phyloP scores from a whole-genome alignment of 64 coral and sea anemone genomes.

The Dendrophyllia cribrosa region DNA sequence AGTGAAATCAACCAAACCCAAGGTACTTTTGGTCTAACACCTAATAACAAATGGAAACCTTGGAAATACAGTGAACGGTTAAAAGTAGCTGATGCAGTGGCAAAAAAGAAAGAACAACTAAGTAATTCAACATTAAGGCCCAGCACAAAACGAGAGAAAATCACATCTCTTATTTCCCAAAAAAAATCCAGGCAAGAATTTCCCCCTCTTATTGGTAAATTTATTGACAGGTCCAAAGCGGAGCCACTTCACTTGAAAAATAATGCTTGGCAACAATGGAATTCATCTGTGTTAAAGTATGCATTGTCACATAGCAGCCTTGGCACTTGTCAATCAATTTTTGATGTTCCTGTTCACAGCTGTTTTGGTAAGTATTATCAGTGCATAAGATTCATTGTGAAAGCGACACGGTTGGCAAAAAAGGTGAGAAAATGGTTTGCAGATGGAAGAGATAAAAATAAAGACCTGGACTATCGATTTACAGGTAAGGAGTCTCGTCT shows the following conservation, averaged over 20 bases:
- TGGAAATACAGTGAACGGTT: slow-evolving; percentile 66
- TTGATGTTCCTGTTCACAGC: slow-evolving; percentile 2
- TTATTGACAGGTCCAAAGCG: slow-evolving; percentile 61
- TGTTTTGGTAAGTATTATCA: slow-evolving; percentile 69
- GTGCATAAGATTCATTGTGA: slow-evolving; percentile 19
- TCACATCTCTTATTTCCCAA: slow-evolving; percentile 32
- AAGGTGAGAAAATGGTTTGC: slow-evolving; percentile 71
- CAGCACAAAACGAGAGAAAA: slow-evolving; percentile 10
- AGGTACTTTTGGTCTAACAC: slow-evolving; percentile 40
- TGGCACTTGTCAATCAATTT: not conserved
- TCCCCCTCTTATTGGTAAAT: slow-evolving; percentile 58
- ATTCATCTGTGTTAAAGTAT: slow-evolving; percentile 36
- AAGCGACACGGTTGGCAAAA: slow-evolving; percentile 63
- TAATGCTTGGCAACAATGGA: slow-evolving; percentile 65
- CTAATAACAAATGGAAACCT: slow-evolving; percentile 64
- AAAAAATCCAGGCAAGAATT: slow-evolving; percentile 71
- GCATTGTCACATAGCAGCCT: slow-evolving; percentile 35
- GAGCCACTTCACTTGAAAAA: slow-evolving; percentile 80
- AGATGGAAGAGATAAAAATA: slow-evolving; percentile 50
- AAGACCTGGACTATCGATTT: slow-evolving; percentile 71
- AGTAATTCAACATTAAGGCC: slow-evolving; percentile 19
- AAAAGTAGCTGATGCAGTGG: slow-evolving; percentile 52
- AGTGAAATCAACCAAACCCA: not conserved
- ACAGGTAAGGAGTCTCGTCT: slow-evolving; percentile 75
- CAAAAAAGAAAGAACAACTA: slow-evolving; percentile 53